Conservation (phyloP, 2,888 invertebrate species). For the Hypena proboscidalis region DNA sequence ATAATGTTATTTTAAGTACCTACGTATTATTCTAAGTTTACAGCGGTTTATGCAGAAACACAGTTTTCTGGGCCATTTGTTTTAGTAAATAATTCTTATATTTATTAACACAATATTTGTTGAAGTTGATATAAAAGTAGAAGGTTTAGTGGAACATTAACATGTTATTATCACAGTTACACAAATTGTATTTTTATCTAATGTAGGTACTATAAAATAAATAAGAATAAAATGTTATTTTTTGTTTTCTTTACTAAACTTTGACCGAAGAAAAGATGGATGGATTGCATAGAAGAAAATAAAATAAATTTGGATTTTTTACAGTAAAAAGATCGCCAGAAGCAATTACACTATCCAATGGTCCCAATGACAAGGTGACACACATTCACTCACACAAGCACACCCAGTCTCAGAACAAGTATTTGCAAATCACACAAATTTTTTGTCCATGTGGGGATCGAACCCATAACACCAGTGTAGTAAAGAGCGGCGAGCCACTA, state of each 20-base stretch:
- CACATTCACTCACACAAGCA: too few species aligned
- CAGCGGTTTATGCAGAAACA: slow-evolving; percentile 41
- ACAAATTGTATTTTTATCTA: slow-evolving; percentile 73
- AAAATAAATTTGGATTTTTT: not conserved
- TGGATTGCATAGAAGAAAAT: too few species aligned
- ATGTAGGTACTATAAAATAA: slow-evolving; percentile 72
- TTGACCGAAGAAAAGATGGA: too few species aligned
- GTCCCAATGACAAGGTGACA: too few species aligned
- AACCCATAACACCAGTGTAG: too few species aligned
- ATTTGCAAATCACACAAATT: too few species aligned
- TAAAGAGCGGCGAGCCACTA: too few species aligned
- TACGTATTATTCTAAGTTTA: slow-evolving; percentile 28
- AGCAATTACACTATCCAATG: too few species aligned
- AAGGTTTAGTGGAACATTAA: slow-evolving; percentile 44
- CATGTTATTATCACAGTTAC: slow-evolving; percentile 69
- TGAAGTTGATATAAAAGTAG: slow-evolving; percentile 37
- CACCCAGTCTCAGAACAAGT: too few species aligned
- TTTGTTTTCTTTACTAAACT: slow-evolving; percentile 35
- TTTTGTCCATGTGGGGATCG: too few species aligned
- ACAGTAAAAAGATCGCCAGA: slow-evolving; percentile 10
- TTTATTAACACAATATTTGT: slow-evolving; percentile 46
- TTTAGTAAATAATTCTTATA: slow-evolving; percentile 39
- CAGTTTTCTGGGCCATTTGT: slow-evolving; percentile 55
- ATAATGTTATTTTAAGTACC: slow-evolving; percentile 40
- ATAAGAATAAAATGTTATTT: slow-evolving; percentile 46